A percentile compares a stretch with the other conserved stretches of the same genome.
phyloP scores from a whole-genome alignment of 2,113 vertebrate genomes.

The Plestiodon gilberti region DNA sequence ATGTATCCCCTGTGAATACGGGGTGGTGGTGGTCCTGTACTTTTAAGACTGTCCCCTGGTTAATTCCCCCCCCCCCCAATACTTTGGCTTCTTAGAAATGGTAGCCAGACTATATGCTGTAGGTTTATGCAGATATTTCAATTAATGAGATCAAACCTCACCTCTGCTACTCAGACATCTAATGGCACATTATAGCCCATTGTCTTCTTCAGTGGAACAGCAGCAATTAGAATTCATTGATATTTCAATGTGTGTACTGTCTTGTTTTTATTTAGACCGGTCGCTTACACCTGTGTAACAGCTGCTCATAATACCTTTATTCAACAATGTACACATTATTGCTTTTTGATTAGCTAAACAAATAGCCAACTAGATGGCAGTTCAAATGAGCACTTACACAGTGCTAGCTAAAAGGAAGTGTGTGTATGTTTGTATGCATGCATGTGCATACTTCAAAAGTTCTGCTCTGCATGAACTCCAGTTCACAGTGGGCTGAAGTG shows the following conservation, averaged over 20 bases:
- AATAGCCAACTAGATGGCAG: slow-evolving; percentile 41
- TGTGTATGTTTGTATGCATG: neutral
- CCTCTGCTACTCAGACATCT: neutral
- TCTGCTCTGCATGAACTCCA: slow-evolving; percentile 36
- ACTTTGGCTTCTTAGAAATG: no score
- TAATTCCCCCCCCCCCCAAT: no score
- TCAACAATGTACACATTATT: slow-evolving; percentile 22
- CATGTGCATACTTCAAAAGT: slow-evolving; percentile 43
- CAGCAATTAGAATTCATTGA: neutral
- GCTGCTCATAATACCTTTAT: slow-evolving; percentile 14
- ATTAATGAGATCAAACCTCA: neutral
- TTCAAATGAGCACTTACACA: slow-evolving; percentile 45
- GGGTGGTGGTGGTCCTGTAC: no score
- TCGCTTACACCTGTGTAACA: slow-evolving; percentile 4
- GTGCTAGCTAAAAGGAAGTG: slow-evolving; percentile 45
- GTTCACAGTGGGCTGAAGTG: slow-evolving; percentile 43
- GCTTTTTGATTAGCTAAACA: slow-evolving; percentile 51
- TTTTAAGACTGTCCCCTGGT: no score
- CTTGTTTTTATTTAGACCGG: slow-evolving; percentile 9
- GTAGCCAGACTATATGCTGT: no score
- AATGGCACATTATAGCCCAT: neutral
- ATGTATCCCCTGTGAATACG: no score
- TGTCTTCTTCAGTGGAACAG: neutral
- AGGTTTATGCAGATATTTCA: no score
- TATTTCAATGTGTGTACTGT: neutral